A percentile compares a stretch with the other conserved stretches of the same genome.
phyloP scores from a whole-genome alignment of 2,797 vertebrate species.

The Artibeus jamaicensis region DNA sequence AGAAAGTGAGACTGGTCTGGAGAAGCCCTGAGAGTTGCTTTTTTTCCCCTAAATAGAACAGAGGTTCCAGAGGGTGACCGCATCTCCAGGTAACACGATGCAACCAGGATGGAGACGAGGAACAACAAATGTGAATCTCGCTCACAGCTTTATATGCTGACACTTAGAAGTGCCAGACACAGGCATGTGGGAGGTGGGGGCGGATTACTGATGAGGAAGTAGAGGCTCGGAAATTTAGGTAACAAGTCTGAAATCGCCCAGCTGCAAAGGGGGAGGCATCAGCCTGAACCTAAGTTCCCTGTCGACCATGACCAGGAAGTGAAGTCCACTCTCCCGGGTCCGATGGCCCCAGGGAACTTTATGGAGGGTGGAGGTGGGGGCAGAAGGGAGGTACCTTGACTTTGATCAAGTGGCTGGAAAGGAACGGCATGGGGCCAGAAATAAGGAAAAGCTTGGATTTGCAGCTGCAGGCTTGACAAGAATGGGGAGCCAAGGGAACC shows the following conservation, averaged over 20 bases:
- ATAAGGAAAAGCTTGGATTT: neutral
- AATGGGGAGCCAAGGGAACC: neutral
- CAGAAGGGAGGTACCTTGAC: neutral
- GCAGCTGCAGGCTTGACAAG: neutral
- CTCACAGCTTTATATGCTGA: neutral
- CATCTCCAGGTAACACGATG: neutral
- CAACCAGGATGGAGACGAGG: neutral
- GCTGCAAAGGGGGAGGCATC: fast-evolving
- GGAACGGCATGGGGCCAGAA: neutral
- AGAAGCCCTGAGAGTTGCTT: neutral
- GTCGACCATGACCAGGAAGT: neutral
- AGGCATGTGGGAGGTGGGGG: too few species aligned
- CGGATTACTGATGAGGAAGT: neutral
- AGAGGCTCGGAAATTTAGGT: neutral
- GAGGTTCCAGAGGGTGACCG: neutral
- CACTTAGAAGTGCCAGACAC: too few species aligned
- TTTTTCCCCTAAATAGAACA: neutral
- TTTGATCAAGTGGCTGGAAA: neutral
- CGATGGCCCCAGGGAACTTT: neutral
- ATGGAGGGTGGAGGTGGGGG: neutral
- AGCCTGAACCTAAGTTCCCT: neutral
- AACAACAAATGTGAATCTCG: neutral
- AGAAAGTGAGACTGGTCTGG: neutral
- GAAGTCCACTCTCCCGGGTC: neutral
- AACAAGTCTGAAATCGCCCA: neutral